Evolutionary conservation across 30 jellyfish, hydroid and myxozoan genomes (phyloP).

Genomic region (Aurelia sp.): DNA sequence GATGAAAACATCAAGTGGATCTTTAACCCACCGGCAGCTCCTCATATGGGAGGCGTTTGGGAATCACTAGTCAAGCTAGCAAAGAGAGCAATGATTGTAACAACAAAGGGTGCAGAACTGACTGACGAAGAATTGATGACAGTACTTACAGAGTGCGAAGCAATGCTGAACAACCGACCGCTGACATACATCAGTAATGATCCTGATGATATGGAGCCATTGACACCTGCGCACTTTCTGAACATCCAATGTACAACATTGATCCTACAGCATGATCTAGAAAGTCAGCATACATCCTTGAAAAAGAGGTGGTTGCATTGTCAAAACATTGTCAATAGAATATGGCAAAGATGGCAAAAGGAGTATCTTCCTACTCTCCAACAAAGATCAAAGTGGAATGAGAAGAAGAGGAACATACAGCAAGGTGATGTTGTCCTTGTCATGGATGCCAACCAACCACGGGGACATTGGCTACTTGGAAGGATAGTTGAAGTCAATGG

Average conservation of each 20-base stretch:
- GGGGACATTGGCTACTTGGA: conserved; percentile 36
- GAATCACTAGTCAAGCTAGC: conserved; percentile 38
- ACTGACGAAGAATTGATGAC: conserved; percentile 36
- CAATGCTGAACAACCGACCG: conserved; percentile 42
- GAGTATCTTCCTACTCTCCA: not conserved
- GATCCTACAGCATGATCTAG: conserved; percentile 22
- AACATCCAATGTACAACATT: conserved; percentile 18
- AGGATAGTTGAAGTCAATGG: conserved; percentile 21
- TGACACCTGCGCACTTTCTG: conserved; percentile 30
- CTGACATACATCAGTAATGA: conserved; percentile 27
- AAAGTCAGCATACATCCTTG: not conserved
- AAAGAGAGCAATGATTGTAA: conserved; percentile 34
- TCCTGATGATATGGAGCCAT: conserved; percentile 27
- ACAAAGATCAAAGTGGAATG: conserved; percentile 34
- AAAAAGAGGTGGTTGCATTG: too few species aligned
- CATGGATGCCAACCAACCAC: conserved; percentile 39
- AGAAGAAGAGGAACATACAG: conserved; percentile 32
- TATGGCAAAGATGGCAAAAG: not conserved
- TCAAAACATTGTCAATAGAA: conserved; percentile 12
- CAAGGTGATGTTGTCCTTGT: conserved; percentile 25
- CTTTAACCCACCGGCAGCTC: conserved; percentile 48
- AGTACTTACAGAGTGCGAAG: conserved; percentile 34
- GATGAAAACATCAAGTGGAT: conserved; percentile 37
- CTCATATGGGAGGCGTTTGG: conserved; percentile 54
- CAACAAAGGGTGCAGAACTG: conserved; percentile 20